A percentile compares a stretch with the other conserved stretches of the same genome.
These are phyloP conservation scores for Erithacus rubecula DNA, from an alignment of 2,797 vertebrate species.

Conservation along the genomic window DNA sequence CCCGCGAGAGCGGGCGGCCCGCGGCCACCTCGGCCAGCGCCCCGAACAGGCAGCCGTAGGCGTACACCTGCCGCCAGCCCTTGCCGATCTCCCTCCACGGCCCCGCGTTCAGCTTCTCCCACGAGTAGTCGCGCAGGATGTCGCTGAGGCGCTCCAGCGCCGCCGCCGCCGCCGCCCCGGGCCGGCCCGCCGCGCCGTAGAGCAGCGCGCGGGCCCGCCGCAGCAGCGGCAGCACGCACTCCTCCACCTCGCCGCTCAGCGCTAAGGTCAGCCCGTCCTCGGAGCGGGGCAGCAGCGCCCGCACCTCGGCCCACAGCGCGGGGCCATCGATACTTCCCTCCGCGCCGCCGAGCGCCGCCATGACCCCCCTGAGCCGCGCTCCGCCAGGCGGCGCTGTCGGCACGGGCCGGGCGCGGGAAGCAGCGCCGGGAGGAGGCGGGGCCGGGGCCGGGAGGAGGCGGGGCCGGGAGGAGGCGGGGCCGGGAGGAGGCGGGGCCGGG, in stretches of 20 bases:
- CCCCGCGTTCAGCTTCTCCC: conserved; percentile 89
- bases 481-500: neutral
- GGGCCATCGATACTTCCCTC: fast-evolving
- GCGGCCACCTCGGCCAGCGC: conserved; percentile 70
- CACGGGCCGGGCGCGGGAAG: too few species aligned
- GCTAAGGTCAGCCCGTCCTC: neutral
- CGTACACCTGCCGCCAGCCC: conserved; percentile 87
- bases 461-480: neutral
- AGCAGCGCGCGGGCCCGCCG: conserved; percentile 71
- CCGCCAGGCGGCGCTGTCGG: neutral
- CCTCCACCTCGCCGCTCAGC: conserved; percentile 66
- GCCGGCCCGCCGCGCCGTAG: conserved; percentile 36
- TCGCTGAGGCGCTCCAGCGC: conserved; percentile 72
- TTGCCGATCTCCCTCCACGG: conserved; percentile 86
- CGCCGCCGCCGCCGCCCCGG: neutral
- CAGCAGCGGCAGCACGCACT: conserved; percentile 73
- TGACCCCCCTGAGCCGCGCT: neutral
- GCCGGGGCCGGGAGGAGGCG: neutral
- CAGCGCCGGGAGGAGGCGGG: neutral
- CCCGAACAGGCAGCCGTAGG: conserved; percentile 88
- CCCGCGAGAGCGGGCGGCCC: neutral
- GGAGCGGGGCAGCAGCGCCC: neutral
- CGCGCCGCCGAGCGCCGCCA: neutral
- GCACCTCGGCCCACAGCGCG: neutral
- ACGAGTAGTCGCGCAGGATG: conserved; percentile 83